Conservation (phyloP, 2,797 vertebrate genomes). For the Acridotheres tristis region DNA sequence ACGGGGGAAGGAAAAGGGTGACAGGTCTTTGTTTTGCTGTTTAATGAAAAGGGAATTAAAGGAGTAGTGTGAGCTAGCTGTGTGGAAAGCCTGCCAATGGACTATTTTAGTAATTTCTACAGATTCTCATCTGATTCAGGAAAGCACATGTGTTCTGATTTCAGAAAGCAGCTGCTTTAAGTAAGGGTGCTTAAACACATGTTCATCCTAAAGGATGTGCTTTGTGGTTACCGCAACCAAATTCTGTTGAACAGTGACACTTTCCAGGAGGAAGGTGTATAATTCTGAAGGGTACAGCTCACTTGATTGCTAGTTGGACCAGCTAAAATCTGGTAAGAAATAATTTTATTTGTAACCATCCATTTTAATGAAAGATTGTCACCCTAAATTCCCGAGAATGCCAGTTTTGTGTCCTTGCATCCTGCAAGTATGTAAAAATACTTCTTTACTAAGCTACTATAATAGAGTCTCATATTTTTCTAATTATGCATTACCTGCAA, state of each 20-base stretch:
- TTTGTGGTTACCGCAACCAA: neutral
- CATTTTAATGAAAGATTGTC: neutral
- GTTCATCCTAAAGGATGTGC: neutral
- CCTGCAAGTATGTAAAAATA: slow-evolving; percentile 67
- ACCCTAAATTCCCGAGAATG: slow-evolving; percentile 64
- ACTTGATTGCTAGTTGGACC: neutral
- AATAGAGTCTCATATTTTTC: slow-evolving; percentile 62
- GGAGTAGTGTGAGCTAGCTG: neutral
- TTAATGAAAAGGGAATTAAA: slow-evolving; percentile 24
- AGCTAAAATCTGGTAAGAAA: neutral
- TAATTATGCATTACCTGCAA: slow-evolving; percentile 52
- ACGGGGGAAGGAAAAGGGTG: slow-evolving; percentile 66
- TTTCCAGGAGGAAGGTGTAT: neutral
- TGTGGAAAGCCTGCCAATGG: neutral
- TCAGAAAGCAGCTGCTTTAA: neutral
- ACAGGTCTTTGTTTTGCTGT: slow-evolving; percentile 35
- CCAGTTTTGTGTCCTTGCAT: slow-evolving; percentile 68
- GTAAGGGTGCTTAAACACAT: neutral
- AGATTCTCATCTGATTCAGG: neutral
- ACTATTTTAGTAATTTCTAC: neutral
- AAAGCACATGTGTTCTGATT: neutral
- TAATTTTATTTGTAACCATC: neutral
- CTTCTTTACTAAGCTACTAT: slow-evolving; percentile 66
- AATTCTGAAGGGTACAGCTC: slow-evolving; percentile 13
- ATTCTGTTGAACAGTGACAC: neutral